Evolutionary conservation across 2,888 invertebrate species (phyloP).

Genomic region (Corbicula japonica): DNA sequence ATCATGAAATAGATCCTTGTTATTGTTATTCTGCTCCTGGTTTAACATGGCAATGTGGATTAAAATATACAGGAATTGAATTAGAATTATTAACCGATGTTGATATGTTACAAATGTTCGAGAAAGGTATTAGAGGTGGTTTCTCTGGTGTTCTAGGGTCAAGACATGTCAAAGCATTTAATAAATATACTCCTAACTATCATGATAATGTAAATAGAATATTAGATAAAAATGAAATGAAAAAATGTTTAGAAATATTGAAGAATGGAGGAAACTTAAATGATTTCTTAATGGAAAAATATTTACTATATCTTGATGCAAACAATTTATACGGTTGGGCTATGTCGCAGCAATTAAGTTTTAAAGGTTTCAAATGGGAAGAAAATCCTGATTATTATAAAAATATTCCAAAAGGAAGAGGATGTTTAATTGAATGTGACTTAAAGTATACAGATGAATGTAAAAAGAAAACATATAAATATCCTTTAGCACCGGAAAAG

Average conservation of each 20-base stretch:
- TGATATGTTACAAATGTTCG: slow-evolving; percentile 49
- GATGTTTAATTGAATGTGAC: slow-evolving; percentile 34
- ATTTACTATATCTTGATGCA: slow-evolving; percentile 30
- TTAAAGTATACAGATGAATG: slow-evolving; percentile 42
- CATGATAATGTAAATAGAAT: slow-evolving; percentile 24
- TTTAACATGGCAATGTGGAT: slow-evolving; percentile 53
- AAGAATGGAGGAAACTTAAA: too few relatives aligned
- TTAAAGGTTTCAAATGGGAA: slow-evolving; percentile 36
- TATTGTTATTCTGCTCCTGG: slow-evolving; percentile 43
- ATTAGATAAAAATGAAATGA: slow-evolving; percentile 31
- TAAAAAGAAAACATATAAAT: slow-evolving; percentile 27
- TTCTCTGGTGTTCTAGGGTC: slow-evolving; percentile 47
- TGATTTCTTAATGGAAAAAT: slow-evolving; percentile 21
- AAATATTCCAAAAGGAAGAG: slow-evolving; percentile 36
- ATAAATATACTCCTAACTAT: slow-evolving; percentile 33
- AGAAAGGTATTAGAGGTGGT: slow-evolving; percentile 50
- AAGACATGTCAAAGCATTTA: slow-evolving; percentile 49
- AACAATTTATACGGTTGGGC: slow-evolving; percentile 46
- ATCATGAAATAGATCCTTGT: slow-evolving; percentile 31
- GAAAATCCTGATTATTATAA: slow-evolving; percentile 11
- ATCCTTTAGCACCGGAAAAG: not conserved
- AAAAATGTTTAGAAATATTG: too few relatives aligned
- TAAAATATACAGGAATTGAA: slow-evolving; percentile 53
- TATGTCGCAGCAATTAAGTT: slow-evolving; percentile 35
- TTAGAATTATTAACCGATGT: slow-evolving; percentile 56